Conservation (phyloP, 2,113 vertebrate genomes). For the Edolisoma coerulescens region DNA sequence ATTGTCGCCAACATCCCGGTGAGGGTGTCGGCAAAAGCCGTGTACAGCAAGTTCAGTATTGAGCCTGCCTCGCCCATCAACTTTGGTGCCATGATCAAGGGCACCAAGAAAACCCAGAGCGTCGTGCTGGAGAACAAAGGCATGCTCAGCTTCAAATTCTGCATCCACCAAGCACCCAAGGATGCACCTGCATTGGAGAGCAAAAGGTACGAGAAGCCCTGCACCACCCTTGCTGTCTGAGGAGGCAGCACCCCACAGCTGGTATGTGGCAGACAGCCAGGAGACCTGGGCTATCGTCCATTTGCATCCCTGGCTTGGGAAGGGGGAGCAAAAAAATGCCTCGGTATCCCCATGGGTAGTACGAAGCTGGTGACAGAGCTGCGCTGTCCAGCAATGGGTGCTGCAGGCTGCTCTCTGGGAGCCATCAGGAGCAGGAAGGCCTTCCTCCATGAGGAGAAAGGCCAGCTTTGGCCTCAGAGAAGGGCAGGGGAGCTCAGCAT, state of each 20-base stretch:
- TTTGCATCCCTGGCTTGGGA: background rate
- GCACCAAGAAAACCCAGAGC: constrained; percentile 68
- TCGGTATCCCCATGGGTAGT: accelerated
- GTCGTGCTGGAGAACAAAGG: constrained; percentile 85
- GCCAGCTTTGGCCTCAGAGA: background rate
- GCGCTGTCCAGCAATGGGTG: background rate
- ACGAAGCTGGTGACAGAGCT: background rate
- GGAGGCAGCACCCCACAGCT: background rate
- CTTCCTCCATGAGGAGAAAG: background rate
- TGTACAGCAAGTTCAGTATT: constrained; percentile 83
- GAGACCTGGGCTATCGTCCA: background rate
- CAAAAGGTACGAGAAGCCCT: constrained; percentile 65
- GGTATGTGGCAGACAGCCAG: background rate
- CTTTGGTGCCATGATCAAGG: constrained; percentile 78
- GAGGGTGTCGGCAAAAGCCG: constrained; percentile 71
- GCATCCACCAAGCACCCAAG: constrained; percentile 56
- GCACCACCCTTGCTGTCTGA: background rate
- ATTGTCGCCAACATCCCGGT: constrained; percentile 74
- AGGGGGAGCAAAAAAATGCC: background rate
- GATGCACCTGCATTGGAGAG: background rate
- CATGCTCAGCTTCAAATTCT: constrained; percentile 71
- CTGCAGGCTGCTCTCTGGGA: background rate
- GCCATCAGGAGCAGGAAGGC: background rate
- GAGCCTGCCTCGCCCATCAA: constrained; percentile 72
- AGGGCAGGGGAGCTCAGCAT: background rate